Conservation (phyloP, 2,113 vertebrate species). For the Phalacrocorax brasilianus region DNA sequence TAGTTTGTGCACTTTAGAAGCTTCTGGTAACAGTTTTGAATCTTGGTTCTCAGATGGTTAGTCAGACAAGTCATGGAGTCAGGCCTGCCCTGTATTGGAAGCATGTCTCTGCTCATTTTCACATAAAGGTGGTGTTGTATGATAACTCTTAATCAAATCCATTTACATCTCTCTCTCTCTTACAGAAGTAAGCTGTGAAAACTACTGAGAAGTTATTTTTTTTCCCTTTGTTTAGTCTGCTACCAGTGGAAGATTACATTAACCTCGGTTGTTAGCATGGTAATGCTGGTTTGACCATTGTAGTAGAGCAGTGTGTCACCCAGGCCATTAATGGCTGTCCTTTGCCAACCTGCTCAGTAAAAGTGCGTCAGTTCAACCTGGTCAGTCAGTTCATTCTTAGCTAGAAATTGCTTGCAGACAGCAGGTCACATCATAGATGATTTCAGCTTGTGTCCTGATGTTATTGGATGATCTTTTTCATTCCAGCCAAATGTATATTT, state of each 20-base stretch:
- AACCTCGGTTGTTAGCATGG: background rate
- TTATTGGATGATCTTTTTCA: background rate
- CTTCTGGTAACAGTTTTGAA: background rate
- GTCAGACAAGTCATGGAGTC: background rate
- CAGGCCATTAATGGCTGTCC: background rate
- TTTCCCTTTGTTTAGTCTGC: background rate
- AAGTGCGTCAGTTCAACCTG: background rate
- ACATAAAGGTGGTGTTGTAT: rapidly evolving
- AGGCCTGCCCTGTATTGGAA: background rate
- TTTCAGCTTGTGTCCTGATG: background rate
- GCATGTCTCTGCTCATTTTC: background rate
- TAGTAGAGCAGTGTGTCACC: background rate
- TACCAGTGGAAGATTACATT: background rate
- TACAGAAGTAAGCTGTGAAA: background rate
- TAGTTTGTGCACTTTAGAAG: background rate
- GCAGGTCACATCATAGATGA: background rate
- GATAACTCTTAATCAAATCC: background rate
- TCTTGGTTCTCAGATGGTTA: background rate
- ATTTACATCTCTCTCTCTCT: background rate
- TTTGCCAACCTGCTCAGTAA: background rate
- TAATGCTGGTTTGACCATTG: background rate
- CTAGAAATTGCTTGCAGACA: background rate
- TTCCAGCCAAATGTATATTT: background rate
- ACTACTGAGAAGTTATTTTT: background rate
- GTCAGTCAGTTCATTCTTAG: background rate